These are phyloP conservation scores for Probaryconus sp. DNA, from an alignment of 1,140 invertebrate genomes.

Conservation along the genomic window DNA sequence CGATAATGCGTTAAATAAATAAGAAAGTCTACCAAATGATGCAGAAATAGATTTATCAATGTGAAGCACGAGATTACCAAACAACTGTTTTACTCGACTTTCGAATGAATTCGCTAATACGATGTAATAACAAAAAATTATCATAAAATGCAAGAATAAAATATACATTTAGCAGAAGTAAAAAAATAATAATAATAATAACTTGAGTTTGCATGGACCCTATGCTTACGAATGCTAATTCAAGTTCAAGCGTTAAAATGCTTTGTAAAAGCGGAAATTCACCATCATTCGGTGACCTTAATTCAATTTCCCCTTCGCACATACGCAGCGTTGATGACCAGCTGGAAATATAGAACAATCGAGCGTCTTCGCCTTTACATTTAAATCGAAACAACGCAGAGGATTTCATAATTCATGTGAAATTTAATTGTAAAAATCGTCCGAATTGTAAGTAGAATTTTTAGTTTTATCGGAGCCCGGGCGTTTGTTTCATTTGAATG, in stretches of 20 bases:
- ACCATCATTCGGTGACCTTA: constrained; percentile 36
- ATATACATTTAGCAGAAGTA: too few relatives aligned
- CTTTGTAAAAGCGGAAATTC: constrained; percentile 38
- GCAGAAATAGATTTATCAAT: not conserved
- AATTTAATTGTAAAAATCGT: constrained; percentile 49
- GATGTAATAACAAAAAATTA: too few relatives aligned
- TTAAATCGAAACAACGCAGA: constrained; percentile 20
- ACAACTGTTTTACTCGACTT: too few relatives aligned
- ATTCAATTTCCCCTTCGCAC: constrained; percentile 31
- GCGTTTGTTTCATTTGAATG: constrained; percentile 65
- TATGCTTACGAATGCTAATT: too few relatives aligned
- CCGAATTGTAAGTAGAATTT: constrained; percentile 36
- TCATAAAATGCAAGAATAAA: too few relatives aligned
- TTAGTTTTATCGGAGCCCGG: constrained; percentile 44
- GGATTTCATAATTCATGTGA: constrained; percentile 22
- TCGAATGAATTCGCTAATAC: too few relatives aligned
- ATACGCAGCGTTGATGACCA: constrained; percentile 10
- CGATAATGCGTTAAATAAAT: constrained; percentile 32
- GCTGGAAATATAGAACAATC: constrained; percentile 10
- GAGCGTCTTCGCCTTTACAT: constrained; percentile 16
- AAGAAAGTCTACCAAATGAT: constrained; percentile 1
- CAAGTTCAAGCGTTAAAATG: constrained; percentile 42
- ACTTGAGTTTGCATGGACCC: too few relatives aligned
- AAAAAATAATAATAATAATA: too few relatives aligned
- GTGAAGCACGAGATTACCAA: too few relatives aligned